phyloP scores from a whole-genome alignment of 2,797 vertebrate species.

The Enteromius trimaculatus region DNA sequence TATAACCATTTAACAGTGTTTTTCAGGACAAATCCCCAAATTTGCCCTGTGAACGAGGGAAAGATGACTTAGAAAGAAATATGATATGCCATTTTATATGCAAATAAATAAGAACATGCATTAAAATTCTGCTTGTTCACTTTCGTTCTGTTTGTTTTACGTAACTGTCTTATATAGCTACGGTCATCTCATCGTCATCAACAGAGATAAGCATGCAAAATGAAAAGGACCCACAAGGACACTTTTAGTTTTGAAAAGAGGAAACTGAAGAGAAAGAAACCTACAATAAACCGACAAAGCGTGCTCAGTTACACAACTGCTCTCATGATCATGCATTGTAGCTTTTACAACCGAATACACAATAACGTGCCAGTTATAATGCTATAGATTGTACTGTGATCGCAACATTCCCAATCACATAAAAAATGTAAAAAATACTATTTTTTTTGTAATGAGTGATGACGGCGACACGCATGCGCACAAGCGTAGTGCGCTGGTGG shows the following conservation, averaged over 20 bases:
- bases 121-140: background rate
- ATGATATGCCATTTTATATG: background rate
- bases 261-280: background rate
- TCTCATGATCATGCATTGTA: background rate
- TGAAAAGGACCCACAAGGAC: background rate
- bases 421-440: background rate
- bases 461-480: slow-evolving; percentile 24
- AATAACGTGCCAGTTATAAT: background rate
- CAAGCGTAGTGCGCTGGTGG: background rate
- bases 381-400: background rate
- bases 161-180: background rate
- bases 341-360: background rate
- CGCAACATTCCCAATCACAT: background rate
- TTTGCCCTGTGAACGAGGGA: background rate
- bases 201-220: background rate
- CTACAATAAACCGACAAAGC: background rate
- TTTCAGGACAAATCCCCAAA: background rate
- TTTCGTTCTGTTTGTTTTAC: background rate
- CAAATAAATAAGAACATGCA: background rate
- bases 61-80: background rate
- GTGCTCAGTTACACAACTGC: background rate
- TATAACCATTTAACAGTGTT: background rate
- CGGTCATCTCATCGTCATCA: background rate
- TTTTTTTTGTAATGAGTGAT: background rate
- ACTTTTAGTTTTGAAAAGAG: background rate